Conservation (phyloP, 2,797 vertebrate genomes). For the Pagetopsis macropterus region DNA sequence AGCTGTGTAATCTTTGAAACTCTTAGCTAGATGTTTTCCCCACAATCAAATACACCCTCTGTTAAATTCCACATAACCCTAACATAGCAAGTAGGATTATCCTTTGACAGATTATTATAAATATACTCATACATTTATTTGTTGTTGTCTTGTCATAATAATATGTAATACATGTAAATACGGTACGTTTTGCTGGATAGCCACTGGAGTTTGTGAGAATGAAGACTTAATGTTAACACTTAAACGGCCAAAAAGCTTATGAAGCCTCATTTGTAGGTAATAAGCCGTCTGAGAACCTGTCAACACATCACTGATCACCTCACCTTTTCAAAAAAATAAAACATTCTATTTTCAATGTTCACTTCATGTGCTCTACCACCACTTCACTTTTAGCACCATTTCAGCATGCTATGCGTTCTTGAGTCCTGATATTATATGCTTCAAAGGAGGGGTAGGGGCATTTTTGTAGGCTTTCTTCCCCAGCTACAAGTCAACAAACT, state of each 20-base stretch:
- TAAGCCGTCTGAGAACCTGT: conserved; percentile 18
- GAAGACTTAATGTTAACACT: conserved; percentile 22
- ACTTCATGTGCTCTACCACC: conserved; percentile 18
- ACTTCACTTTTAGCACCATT: conserved; percentile 16
- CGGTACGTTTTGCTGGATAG: conserved; percentile 21
- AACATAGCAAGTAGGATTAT: neutral
- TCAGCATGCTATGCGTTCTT: neutral
- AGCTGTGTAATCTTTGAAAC: conserved; percentile 1
- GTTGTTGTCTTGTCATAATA: conserved; percentile 34
- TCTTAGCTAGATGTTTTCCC: conserved; percentile 13
- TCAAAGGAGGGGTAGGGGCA: neutral
- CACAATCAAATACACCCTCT: conserved; percentile 34
- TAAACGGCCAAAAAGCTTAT: conserved; percentile 13
- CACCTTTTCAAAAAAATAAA: conserved; percentile 15
- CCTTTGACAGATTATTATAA: conserved; percentile 20
- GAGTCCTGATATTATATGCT: neutral
- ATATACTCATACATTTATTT: conserved; percentile 19
- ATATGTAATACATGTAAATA: conserved; percentile 40
- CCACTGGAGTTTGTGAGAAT: conserved; percentile 22
- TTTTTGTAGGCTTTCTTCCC: neutral
- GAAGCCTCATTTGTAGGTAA: conserved; percentile 18
- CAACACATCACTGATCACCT: conserved; percentile 20
- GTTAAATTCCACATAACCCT: conserved; percentile 11
- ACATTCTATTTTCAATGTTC: conserved; percentile 27
- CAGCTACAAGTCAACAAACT: conserved; percentile 1